Percentiles rank a stretch among this genome's conserved stretches.
Conservation (phyloP, 2,113 vertebrate genomes). For the Scomber colias region DNA sequence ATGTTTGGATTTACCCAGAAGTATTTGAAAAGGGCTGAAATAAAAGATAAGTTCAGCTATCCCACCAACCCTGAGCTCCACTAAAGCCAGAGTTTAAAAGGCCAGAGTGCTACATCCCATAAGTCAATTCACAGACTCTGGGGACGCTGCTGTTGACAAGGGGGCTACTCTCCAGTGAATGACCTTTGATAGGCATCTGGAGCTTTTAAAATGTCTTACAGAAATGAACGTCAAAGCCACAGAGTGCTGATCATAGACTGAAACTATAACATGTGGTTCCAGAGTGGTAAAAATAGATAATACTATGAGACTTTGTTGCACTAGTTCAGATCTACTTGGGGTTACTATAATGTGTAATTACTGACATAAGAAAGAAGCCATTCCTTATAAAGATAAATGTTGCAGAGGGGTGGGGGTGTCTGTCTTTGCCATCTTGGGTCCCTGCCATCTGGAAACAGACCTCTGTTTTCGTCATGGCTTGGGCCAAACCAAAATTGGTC, state of each 20-base stretch:
- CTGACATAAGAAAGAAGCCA: slow-evolving; percentile 37
- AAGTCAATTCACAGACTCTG: slow-evolving; percentile 56
- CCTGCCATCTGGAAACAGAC: slow-evolving; percentile 65
- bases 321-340: slow-evolving; percentile 30
- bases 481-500: slow-evolving; percentile 81
- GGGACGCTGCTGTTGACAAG: slow-evolving; percentile 68
- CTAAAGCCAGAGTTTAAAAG: slow-evolving; percentile 53
- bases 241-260: slow-evolving; percentile 41
- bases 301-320: slow-evolving; percentile 41
- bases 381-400: slow-evolving; percentile 72
- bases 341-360: slow-evolving; percentile 49
- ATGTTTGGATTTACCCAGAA: slow-evolving; percentile 23
- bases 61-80: slow-evolving; percentile 10
- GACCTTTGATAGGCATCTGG: slow-evolving; percentile 77
- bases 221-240: slow-evolving; percentile 50
- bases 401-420: slow-evolving; percentile 37
- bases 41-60: slow-evolving; percentile 40
- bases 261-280: slow-evolving; percentile 54
- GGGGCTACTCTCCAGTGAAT: slow-evolving; percentile 60
- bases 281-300: slow-evolving; percentile 63
- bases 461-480: slow-evolving; percentile 70
- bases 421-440: slow-evolving; percentile 70
- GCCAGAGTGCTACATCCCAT: slow-evolving; percentile 56
- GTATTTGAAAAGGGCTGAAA: slow-evolving; percentile 29
- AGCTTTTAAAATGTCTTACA: slow-evolving; percentile 65